These are phyloP conservation scores for Drosophila heteroneura DNA, from an alignment of 2,888 invertebrate species.

Conservation along the genomic window DNA sequence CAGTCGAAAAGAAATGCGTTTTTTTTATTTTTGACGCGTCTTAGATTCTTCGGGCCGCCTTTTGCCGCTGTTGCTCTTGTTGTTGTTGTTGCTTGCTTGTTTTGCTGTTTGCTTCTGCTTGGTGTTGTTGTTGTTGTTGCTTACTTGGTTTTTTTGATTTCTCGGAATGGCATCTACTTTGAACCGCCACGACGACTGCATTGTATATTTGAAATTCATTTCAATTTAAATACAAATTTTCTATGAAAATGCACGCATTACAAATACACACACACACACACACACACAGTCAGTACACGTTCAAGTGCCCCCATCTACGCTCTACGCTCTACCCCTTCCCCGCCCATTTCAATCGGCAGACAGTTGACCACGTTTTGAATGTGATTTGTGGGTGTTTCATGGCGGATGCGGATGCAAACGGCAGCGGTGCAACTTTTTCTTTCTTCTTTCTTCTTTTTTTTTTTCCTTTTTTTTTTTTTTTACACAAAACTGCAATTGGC, in stretches of 20 bases:
- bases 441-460: constrained; percentile 18
- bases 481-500: constrained; percentile 50
- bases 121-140: constrained; percentile 12
- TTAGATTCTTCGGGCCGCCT: constrained; percentile 65
- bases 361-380: constrained; percentile 62
- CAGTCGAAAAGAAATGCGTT: constrained; percentile 67
- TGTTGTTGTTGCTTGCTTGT: constrained; percentile 20
- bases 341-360: constrained; percentile 2
- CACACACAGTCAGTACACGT: constrained; percentile 27
- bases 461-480: neutral
- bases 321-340: neutral
- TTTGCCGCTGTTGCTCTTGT: constrained; percentile 11
- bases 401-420: constrained; percentile 62
- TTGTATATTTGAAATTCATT: constrained; percentile 80
- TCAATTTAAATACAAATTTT: constrained; percentile 81
- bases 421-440: constrained; percentile 36
- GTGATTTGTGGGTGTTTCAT: constrained; percentile 62
- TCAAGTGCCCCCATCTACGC: constrained; percentile 17
- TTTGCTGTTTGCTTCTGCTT: constrained; percentile 37
- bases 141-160: constrained; percentile 64
- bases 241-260: constrained; percentile 79
- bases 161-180: constrained; percentile 78
- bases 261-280: constrained; percentile 39
- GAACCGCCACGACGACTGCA: constrained; percentile 70
- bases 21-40: constrained; percentile 78